phyloP scores from a whole-genome alignment of 53 echinoderm and acorn worm genomes.

The Zoroaster sp. region DNA sequence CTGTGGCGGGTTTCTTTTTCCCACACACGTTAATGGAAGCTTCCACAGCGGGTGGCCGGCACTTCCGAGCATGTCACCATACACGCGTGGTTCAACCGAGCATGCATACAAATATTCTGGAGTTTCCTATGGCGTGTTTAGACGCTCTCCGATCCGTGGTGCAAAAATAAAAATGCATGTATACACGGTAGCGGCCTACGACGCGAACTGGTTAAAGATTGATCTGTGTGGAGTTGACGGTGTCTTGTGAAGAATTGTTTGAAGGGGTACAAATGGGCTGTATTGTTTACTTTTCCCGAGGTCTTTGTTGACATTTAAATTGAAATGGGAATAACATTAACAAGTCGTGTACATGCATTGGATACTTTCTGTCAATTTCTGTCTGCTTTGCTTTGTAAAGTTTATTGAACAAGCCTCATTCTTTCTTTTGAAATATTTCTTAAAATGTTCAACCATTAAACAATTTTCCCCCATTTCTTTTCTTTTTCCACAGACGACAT shows the following conservation, averaged over 20 bases:
- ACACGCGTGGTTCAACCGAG: too few relatives aligned
- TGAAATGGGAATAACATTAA: neutral
- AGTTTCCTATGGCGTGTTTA: too few relatives aligned
- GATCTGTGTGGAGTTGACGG: neutral
- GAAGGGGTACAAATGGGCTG: neutral
- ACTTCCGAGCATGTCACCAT: too few relatives aligned
- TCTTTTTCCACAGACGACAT: slow-evolving; percentile 33
- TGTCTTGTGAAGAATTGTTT: neutral
- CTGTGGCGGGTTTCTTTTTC: too few relatives aligned
- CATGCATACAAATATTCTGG: too few relatives aligned
- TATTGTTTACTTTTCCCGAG: neutral
- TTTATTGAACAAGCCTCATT: neutral
- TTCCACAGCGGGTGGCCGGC: too few relatives aligned
- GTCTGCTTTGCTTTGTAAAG: neutral
- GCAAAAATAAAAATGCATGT: too few relatives aligned
- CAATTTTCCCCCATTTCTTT: neutral
- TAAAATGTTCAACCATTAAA: neutral
- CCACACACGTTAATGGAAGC: too few relatives aligned
- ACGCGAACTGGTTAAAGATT: too few relatives aligned
- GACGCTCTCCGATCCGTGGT: too few relatives aligned
- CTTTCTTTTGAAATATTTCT: neutral
- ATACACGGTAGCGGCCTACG: too few relatives aligned
- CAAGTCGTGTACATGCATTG: neutral
- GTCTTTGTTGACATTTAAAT: slow-evolving; percentile 24
- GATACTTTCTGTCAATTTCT: neutral